Percentiles rank a stretch among this genome's conserved stretches.
phyloP scores from a whole-genome alignment of 2,888 invertebrate genomes.

The Ormyrus thymus region DNA sequence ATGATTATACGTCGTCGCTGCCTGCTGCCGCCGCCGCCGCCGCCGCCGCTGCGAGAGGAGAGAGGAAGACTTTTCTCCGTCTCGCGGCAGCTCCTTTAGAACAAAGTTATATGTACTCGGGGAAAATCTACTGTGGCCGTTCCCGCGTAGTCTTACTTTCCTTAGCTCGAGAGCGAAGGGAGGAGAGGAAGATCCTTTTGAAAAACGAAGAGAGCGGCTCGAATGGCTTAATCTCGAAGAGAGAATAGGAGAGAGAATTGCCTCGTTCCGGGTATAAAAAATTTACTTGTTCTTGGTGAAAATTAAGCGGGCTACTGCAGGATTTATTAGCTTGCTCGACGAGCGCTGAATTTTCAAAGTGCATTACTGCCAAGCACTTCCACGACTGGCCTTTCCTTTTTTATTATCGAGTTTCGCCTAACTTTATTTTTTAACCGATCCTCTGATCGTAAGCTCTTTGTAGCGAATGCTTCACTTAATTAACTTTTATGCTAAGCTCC shows the following conservation, averaged over 20 bases:
- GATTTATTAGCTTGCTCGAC: slow-evolving; percentile 32
- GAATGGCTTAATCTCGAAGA: slow-evolving; percentile 39
- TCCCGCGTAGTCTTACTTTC: slow-evolving; percentile 28
- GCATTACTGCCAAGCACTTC: neutral
- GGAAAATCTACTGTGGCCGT: slow-evolving; percentile 25
- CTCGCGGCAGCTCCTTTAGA: slow-evolving; percentile 4
- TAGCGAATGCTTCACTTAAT: too few relatives aligned
- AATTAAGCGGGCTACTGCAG: slow-evolving; percentile 28
- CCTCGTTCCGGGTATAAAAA: slow-evolving; percentile 18
- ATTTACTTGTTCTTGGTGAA: slow-evolving; percentile 25
- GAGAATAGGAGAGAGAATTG: neutral
- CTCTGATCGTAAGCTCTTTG: too few relatives aligned
- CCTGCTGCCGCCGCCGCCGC: too few relatives aligned
- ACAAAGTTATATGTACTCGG: slow-evolving; percentile 44
- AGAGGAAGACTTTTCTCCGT: slow-evolving; percentile 29
- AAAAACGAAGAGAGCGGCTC: slow-evolving; percentile 35
- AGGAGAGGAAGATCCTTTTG: slow-evolving; percentile 11
- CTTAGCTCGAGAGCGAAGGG: too few relatives aligned
- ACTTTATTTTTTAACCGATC: too few relatives aligned
- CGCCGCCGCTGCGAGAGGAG: neutral
- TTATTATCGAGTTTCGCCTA: too few relatives aligned
- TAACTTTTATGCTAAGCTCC: too few relatives aligned
- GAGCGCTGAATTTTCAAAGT: neutral
- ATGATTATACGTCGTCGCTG: slow-evolving; percentile 27
- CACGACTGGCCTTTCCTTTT: too few relatives aligned